Base-by-base conservation (phyloP, 2,797 vertebrate species). In the Esox lucius region DNA sequence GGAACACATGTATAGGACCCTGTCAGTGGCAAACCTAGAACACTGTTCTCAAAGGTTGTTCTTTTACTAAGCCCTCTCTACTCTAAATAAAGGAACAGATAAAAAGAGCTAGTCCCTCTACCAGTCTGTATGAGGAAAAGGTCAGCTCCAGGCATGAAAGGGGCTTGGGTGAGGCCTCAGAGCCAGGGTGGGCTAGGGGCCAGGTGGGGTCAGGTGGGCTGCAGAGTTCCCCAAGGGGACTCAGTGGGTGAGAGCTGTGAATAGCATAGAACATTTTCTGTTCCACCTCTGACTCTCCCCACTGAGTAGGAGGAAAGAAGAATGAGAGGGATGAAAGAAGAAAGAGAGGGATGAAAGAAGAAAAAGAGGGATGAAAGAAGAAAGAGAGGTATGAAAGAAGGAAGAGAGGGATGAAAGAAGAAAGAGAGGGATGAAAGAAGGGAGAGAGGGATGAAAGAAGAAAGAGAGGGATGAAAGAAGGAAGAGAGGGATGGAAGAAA, bases 71-170 rank as follows among this genome's bases (percentile, higher is more conserved):
- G 8, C n/a, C 68, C 19, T 39, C 39, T 53, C 48, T 51, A 17
- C 26, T 31, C 24, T 31, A 28, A 56, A 70, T 8, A 70, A 31
- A 31, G 28, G 26, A 17, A 48, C 73, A 77, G 73, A 73, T 73
- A 46, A 56, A 51, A 71, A 67, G 26, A 75, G 68, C 33, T 15
- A 26, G 68, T 49, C 46, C 48, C 39, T 51, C 24, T 19, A n/a
- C 16, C 71, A 28, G 64, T 46, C 33, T 72, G 49, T 0, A 1
- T 7, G 61, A 31, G 19, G 39, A 39, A 35, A 62, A 73, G 70
- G 61, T 76, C 28, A 59, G 70, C 1, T 68, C 17, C 26, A 49
- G 33, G 31, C 75, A 51, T 71, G 26, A 76, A 66, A 71, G 68
- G 69, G 59, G 19, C 31, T 13, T 26, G 26, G 69, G 69, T 65